Evolutionary conservation across 2,888 invertebrate species (phyloP).

Genomic region (Adelphocoris suturalis): DNA sequence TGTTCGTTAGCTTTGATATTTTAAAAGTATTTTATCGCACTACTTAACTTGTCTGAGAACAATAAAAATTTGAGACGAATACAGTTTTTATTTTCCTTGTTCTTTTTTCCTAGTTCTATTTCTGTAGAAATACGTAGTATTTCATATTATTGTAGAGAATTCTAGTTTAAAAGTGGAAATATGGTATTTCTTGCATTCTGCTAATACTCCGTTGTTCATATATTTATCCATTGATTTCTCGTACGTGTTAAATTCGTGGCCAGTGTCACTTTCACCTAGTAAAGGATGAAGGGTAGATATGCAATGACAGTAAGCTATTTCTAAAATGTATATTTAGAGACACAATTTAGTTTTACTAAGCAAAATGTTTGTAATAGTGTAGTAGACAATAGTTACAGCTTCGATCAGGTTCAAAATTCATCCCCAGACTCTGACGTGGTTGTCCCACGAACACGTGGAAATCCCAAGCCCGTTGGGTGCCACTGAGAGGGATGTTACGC

Average conservation of each 20-base stretch:
- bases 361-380: background rate
- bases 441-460: constrained; percentile 95
- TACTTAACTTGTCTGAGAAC: constrained; percentile 10
- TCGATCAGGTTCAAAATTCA: constrained; percentile 77
- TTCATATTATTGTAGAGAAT: too few species aligned
- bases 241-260: too few species aligned
- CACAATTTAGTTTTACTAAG: background rate
- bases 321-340: constrained; percentile 11
- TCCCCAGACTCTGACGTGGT: constrained; percentile 92
- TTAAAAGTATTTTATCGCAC: constrained; percentile 17
- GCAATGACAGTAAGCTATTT: background rate
- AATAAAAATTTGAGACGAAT: background rate
- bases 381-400: constrained; percentile 18
- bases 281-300: background rate
- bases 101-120: background rate
- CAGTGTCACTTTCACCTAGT: background rate
- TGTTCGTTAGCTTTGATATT: constrained; percentile 33
- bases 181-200: too few species aligned
- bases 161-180: too few species aligned
- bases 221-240: too few species aligned
- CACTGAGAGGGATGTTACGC: constrained; percentile 91
- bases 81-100: background rate
- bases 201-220: too few species aligned
- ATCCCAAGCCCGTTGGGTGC: constrained; percentile 91
- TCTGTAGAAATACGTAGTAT: too few species aligned